Evolutionary conservation across 2,888 invertebrate genomes (phyloP).

Genomic region (Thymelicus lineola): DNA sequence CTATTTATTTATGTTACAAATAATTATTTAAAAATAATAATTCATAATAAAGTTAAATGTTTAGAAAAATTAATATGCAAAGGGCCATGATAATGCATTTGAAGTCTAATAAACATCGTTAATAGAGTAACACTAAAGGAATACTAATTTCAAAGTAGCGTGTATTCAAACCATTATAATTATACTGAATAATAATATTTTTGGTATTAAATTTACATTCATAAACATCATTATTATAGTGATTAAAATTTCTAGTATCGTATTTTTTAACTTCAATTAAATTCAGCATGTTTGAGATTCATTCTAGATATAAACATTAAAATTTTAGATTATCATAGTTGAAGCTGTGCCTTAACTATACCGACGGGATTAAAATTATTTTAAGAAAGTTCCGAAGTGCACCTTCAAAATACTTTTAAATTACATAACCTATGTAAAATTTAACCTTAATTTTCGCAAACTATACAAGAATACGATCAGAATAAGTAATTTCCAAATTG

Average conservation of each 20-base stretch:
- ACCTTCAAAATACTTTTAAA: conserved; percentile 67
- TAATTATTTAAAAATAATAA: conserved; percentile 9
- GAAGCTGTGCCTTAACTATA: conserved; percentile 72
- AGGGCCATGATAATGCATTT: conserved; percentile 11
- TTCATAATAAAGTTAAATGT: not conserved
- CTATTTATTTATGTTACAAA: conserved; percentile 19
- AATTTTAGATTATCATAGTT: conserved; percentile 58
- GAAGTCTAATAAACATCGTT: conserved; percentile 19
- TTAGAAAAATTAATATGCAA: not conserved
- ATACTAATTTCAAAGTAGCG: conserved; percentile 26
- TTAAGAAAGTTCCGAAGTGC: conserved; percentile 64
- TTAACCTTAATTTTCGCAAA: conserved; percentile 67
- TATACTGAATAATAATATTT: conserved; percentile 32
- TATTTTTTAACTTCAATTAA: conserved; percentile 51
- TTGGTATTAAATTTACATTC: conserved; percentile 49
- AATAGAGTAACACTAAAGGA: conserved; percentile 28
- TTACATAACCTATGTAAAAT: conserved; percentile 66
- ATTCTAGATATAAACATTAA: conserved; percentile 58
- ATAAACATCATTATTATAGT: conserved; percentile 60
- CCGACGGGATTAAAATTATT: conserved; percentile 70
- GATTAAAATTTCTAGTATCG: conserved; percentile 60
- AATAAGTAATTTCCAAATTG: conserved; percentile 14
- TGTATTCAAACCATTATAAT: conserved; percentile 40
- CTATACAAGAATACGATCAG: conserved; percentile 22
- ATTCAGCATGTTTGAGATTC: conserved; percentile 68